Conservation (phyloP, 2,113 vertebrate species). For the Callipepla californica region DNA sequence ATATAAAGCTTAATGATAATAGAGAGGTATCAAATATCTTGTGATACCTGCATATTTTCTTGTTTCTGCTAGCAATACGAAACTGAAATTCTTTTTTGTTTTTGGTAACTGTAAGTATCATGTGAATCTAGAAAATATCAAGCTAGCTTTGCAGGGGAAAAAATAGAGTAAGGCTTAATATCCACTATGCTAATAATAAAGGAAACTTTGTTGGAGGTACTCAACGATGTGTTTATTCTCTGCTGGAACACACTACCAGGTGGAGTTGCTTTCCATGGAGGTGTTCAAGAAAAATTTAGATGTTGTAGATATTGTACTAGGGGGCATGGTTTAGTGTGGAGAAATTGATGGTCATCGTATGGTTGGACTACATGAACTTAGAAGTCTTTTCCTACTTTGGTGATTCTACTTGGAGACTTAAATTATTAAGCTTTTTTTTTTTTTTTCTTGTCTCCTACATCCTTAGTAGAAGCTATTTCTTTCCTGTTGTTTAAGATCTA, state of each 20-base stretch:
- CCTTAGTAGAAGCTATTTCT: neutral
- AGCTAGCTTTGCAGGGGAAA: neutral
- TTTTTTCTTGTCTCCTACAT: neutral
- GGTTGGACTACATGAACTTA: too few species aligned
- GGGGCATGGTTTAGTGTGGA: too few species aligned
- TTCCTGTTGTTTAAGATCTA: neutral
- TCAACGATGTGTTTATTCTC: neutral
- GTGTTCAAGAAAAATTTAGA: too few species aligned
- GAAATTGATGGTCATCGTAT: too few species aligned
- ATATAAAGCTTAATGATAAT: accelerated
- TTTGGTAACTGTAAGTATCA: neutral
- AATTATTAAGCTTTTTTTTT: neutral
- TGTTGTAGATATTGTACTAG: too few species aligned
- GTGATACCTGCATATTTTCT: accelerated
- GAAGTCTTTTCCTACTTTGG: too few species aligned
- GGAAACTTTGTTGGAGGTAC: neutral
- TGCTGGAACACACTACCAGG: too few species aligned
- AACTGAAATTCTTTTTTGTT: too few species aligned
- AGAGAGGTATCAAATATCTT: neutral
- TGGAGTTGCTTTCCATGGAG: too few species aligned
- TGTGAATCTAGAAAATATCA: neutral
- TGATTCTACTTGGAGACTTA: neutral
- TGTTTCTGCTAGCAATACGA: neutral
- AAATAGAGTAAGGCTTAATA: neutral
- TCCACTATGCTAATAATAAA: neutral